phyloP scores from a whole-genome alignment of 2,797 vertebrate genomes.

The Kryptopterus vitreolus region DNA sequence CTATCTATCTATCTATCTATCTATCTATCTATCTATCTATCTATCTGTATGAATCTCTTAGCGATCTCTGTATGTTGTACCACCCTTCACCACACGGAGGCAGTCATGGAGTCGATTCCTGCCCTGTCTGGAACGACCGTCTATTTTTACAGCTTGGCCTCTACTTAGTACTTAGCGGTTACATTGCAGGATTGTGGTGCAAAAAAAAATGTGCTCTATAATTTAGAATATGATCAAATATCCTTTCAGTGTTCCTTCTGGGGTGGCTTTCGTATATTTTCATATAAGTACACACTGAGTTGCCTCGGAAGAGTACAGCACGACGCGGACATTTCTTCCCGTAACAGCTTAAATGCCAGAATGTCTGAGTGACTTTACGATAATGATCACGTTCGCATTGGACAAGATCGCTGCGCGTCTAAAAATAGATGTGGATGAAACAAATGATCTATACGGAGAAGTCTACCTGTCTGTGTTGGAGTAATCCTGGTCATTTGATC shows the following conservation, averaged over 20 bases:
- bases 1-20: too few species aligned
- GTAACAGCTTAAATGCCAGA: neutral
- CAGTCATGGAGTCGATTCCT: neutral
- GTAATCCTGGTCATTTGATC: slow-evolving; percentile 25
- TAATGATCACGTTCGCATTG: neutral
- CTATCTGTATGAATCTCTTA: too few species aligned
- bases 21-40: too few species aligned
- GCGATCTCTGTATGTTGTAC: neutral
- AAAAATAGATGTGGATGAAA: neutral
- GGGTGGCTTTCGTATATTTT: slow-evolving; percentile 1
- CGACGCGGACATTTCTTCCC: neutral
- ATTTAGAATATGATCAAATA: slow-evolving; percentile 19
- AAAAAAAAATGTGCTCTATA: slow-evolving; percentile 32
- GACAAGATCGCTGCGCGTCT: neutral
- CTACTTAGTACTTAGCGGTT: slow-evolving; percentile 13
- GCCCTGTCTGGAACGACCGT: neutral
- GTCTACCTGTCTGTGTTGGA: slow-evolving; percentile 8
- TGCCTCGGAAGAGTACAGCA: neutral
- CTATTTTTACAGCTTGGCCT: slow-evolving; percentile 13
- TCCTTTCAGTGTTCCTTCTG: slow-evolving; percentile 3
- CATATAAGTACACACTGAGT: neutral
- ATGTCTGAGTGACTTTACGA: too few species aligned
- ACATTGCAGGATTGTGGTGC: slow-evolving; percentile 4
- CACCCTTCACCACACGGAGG: neutral
- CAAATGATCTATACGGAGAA: neutral